Evolutionary conservation across 2,113 vertebrate species (phyloP).

Genomic region (Corythoichthys intestinalis): DNA sequence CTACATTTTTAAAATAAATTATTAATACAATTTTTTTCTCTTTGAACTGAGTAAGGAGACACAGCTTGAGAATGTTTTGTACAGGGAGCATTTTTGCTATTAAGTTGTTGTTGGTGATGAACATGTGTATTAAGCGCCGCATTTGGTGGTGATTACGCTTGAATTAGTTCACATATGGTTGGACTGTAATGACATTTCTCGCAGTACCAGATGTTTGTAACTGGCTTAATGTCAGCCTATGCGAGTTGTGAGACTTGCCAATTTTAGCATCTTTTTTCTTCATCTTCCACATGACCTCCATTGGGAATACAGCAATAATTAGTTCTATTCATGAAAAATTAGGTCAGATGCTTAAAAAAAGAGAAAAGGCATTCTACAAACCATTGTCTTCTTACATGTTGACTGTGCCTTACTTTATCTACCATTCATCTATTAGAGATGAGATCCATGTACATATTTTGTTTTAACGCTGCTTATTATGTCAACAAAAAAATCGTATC

Average conservation of each 20-base stretch:
- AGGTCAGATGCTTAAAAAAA: constrained; percentile 26
- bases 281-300: constrained; percentile 18
- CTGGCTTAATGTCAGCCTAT: constrained; percentile 38
- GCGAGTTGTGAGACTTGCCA: constrained; percentile 19
- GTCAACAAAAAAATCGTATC: background rate
- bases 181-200: constrained; percentile 27
- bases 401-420: background rate
- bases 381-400: background rate
- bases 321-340: constrained; percentile 37
- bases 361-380: background rate
- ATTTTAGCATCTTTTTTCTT: constrained; percentile 29
- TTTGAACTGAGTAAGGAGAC: too few relatives aligned
- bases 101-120: constrained; percentile 21
- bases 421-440: constrained; percentile 1
- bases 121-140: constrained; percentile 23
- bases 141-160: constrained; percentile 37
- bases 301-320: constrained; percentile 35
- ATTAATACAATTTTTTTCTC: too few relatives aligned
- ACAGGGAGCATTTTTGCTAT: background rate
- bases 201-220: constrained; percentile 47
- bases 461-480: background rate
- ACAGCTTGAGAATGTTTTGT: too few relatives aligned
- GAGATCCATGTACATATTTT: background rate
- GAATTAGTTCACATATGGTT: constrained; percentile 46
- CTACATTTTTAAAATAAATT: too few relatives aligned